These are phyloP conservation scores for Paedocypris sp. DNA, from an alignment of 2,113 vertebrate genomes.

Conservation along the genomic window DNA sequence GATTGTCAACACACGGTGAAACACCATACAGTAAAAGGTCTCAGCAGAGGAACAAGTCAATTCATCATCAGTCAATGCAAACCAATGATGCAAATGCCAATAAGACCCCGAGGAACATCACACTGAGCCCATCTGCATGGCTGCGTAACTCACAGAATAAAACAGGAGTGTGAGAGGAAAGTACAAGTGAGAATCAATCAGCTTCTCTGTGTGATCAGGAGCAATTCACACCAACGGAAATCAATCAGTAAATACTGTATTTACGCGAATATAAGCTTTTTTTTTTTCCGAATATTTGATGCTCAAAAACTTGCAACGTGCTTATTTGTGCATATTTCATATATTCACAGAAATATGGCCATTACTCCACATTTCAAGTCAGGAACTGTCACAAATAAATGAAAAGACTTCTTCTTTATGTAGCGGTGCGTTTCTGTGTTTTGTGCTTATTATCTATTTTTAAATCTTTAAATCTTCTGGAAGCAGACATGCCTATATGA, in stretches of 20 bases:
- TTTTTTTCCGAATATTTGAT: no score
- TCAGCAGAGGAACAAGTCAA: conserved; percentile 3
- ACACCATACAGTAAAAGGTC: not conserved
- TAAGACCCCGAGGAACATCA: not conserved
- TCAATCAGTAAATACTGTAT: not conserved
- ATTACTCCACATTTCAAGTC: no score
- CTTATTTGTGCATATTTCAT: no score
- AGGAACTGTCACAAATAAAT: no score
- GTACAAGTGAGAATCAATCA: not conserved
- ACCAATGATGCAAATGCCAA: conserved; percentile 13
- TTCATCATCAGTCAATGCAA: conserved; percentile 8
- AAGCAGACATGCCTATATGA: no score
- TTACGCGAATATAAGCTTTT: no score
- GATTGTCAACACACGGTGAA: not conserved
- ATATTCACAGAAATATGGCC: no score
- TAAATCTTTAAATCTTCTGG: no score
- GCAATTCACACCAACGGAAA: not conserved
- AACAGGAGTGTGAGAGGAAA: not conserved
- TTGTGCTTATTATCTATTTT: no score
- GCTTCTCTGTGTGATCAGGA: not conserved
- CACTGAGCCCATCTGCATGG: not conserved
- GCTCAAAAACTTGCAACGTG: no score
- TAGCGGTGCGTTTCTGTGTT: no score
- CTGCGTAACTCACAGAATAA: not conserved
- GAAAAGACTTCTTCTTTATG: no score